Base-by-base conservation (phyloP, 2,888 invertebrate species). In the Drepanosiphum platanoidis region DNA sequence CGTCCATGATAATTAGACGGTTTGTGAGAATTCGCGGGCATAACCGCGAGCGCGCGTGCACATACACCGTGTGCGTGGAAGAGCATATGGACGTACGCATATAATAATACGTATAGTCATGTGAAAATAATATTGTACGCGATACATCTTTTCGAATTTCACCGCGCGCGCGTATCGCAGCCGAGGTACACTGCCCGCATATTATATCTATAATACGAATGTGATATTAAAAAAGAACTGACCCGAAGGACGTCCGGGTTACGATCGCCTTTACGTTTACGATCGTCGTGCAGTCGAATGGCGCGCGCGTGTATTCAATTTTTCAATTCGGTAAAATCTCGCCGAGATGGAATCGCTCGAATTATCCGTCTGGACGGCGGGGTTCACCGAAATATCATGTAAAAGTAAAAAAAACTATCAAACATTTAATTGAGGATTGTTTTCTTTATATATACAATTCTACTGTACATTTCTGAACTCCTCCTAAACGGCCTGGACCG, bases 1-100 rank as follows among this genome's bases (percentile, higher is more conserved):
- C 74, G 74, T 52, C 64, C 82, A 66, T 74, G 66, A 66, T 74
- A 83, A 74, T 83, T 74, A 83, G 74, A n/a, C 27, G 74, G 64
- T 81, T 46, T 74, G 64, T 83, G 82, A 74, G 82, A 74, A 70
- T 64, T 83, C 18, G 72, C 61, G 46, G 8, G 74, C n/a, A 79
- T 27, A 75, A 75, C 3, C 34, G n/a, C n/a, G 15, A 58, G 15
- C 36, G 42, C 36, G 22, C 42, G 39, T 22, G 15, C 22, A 3
- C n/a, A n/a, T n/a, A n/a, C 39, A 71, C 7, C 15, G 36, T 9
- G 13, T 22, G 8, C 39, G 4, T 39, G 36, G 36, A 22, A n/a
- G 32, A 3, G 18, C 8, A 36, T 61, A 27, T 27, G 30, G 27
- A 42, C 8, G 11, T 61, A 30, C 18, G 30, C 27, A 32, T 36